Evolutionary conservation across 2,888 invertebrate genomes (phyloP).

Genomic region (Meteorus colon): DNA sequence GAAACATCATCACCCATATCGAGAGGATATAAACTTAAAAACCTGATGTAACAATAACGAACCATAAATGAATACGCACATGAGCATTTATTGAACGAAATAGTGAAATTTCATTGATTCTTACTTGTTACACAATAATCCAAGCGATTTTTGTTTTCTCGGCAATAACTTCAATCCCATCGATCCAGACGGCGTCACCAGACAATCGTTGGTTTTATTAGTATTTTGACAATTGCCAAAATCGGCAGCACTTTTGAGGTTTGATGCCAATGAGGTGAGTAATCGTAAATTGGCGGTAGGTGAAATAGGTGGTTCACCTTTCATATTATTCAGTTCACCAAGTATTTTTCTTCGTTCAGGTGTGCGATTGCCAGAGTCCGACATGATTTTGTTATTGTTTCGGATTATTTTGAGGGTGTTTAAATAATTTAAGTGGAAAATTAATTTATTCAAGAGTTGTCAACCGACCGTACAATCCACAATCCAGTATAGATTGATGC

Average conservation of each 20-base stretch:
- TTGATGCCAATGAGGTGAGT: constrained; percentile 79
- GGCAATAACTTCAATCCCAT: constrained; percentile 57
- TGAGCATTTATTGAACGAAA: background rate
- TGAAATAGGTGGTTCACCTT: constrained; percentile 76
- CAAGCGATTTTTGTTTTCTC: constrained; percentile 78
- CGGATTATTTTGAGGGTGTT: background rate
- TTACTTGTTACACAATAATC: constrained; percentile 78
- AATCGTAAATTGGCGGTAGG: constrained; percentile 82
- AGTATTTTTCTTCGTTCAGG: constrained; percentile 69
- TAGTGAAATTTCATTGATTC: constrained; percentile 52
- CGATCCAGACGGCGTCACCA: constrained; percentile 42
- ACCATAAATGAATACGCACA: background rate
- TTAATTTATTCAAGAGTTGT: no score
- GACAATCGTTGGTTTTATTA: constrained; percentile 17
- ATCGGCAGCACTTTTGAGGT: constrained; percentile 73
- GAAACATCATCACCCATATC: constrained; percentile 72
- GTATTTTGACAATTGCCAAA: constrained; percentile 37
- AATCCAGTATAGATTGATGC: no score
- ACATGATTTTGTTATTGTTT: constrained; percentile 39
- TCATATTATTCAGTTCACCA: constrained; percentile 76
- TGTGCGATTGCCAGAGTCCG: constrained; percentile 45
- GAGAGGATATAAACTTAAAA: constrained; percentile 76
- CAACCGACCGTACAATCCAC: no score
- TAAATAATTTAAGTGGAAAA: no score
- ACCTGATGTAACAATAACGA: constrained; percentile 70